Conservation (phyloP, 2,888 invertebrate species). For the Spodoptera littoralis region DNA sequence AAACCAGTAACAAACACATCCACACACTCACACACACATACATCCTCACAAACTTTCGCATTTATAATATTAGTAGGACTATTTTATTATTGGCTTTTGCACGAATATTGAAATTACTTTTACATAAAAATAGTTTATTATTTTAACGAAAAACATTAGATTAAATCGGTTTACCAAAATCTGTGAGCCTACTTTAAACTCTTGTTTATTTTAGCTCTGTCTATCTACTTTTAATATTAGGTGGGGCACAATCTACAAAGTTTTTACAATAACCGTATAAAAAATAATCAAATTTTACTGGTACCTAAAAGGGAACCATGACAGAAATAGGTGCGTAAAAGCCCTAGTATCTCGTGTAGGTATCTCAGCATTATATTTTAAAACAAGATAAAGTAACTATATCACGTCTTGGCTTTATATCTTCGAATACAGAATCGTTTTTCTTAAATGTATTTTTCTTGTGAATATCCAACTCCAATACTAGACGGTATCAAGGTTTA, state of each 20-base stretch:
- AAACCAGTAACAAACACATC: no score
- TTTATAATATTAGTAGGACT: no score
- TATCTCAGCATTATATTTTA: slow-evolving; percentile 12
- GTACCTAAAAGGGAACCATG: no score
- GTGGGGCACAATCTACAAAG: not conserved
- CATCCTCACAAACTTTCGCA: no score
- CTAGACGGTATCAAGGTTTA: not conserved
- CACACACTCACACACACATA: no score
- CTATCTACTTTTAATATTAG: no score
- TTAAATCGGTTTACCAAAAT: no score
- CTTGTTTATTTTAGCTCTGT: not conserved
- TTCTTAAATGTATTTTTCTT: slow-evolving; percentile 26
- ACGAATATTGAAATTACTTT: no score
- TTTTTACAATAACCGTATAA: not conserved
- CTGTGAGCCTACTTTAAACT: no score
- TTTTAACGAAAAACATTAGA: no score
- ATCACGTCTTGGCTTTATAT: slow-evolving; percentile 26
- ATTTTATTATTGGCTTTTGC: no score
- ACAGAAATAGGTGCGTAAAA: slow-evolving; percentile 2
- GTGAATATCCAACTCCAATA: slow-evolving; percentile 1
- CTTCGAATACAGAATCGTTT: slow-evolving; percentile 30
- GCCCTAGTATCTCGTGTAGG: not conserved
- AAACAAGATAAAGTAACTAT: slow-evolving; percentile 11
- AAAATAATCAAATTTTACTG: slow-evolving; percentile 2
- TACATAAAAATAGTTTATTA: no score